Evolutionary conservation across 2,888 invertebrate genomes (phyloP), one percentile per base, ranked within the genome.

Genomic region (Lampropteryx suffumata): DNA sequence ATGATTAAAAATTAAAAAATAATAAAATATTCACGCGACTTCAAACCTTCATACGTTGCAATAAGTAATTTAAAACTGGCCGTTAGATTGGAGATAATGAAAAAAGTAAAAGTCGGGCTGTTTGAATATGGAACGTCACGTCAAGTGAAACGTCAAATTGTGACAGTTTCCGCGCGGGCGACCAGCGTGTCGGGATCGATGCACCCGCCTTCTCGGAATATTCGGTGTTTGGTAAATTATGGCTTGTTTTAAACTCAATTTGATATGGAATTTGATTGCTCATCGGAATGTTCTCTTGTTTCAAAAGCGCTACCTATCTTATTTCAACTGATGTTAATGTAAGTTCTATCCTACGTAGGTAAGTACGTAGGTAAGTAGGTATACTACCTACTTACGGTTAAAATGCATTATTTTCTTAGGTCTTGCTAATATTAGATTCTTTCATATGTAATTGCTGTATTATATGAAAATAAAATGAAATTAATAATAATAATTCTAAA

Each of bases 161-260:
- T 86, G 89, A 89, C 89, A 89, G 88, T 89, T 88, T 88, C 85
- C 86, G 86, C 88, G 84, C 89, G 84, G 81, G 79, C 83, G 82
- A 68, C 52, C 73, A 61, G 71, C 59, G 59, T 51, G 48, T 57
- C 52, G 62, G 51, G 79, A 74, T 61, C 84, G 69, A 79, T 82
- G 84, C 84, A 74, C 84, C 73, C 75, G 66, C 62, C 71, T 88
- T 86, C 88, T 77, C 67, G 76, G 87, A 88, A 88, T 73, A 75
- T 75, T 76, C 73, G 33, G 35, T 53, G 51, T 55, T 61, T 58
- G 50, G 69, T 76, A 71, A 65, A 69, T 46, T 71, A 68, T 66
- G 64, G 61, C 57, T 62, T 59, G 52, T 61, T 64, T 73, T 69
- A 55, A 69, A 72, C 70, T 67, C 65, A 71, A 72, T 72, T 73